Conservation (phyloP, 2,888 invertebrate species). For the Heliconius aoede region DNA sequence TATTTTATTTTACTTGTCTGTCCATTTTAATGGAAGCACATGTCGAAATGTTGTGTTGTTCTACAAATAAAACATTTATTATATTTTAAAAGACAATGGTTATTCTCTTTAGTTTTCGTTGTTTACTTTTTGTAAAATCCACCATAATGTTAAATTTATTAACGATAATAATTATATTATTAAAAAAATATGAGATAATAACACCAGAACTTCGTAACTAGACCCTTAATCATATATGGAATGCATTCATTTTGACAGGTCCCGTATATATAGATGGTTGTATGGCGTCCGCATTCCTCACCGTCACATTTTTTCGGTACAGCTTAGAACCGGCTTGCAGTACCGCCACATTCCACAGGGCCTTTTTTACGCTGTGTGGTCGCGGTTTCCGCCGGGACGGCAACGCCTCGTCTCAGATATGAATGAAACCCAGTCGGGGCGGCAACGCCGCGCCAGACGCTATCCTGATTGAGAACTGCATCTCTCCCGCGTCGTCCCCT, state of each 20-base stretch:
- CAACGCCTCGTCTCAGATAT: conserved; percentile 83
- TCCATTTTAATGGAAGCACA: conserved; percentile 44
- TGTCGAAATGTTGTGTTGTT: conserved; percentile 38
- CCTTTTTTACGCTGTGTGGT: conserved; percentile 83
- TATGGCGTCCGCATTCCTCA: conserved; percentile 71
- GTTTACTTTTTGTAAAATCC: background rate
- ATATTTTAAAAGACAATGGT: background rate
- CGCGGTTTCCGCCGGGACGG: conserved; percentile 83
- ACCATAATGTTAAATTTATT: background rate
- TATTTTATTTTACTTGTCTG: conserved; percentile 51
- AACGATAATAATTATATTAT: background rate
- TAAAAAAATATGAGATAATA: background rate
- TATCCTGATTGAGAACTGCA: conserved; percentile 80
- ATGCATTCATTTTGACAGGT: conserved; percentile 41
- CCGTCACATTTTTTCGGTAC: conserved; percentile 72
- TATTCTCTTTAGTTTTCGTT: background rate
- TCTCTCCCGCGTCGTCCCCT: conserved; percentile 75
- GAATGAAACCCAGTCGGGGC: conserved; percentile 82
- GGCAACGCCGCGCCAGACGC: conserved; percentile 82
- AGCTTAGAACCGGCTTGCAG: conserved; percentile 77
- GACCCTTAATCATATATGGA: background rate
- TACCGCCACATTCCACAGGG: conserved; percentile 82
- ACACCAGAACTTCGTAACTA: background rate
- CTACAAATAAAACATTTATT: conserved; percentile 4
- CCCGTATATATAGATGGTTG: conserved; percentile 23